Evolutionary conservation across 2,113 vertebrate species (phyloP).

Genomic region (Pelusios castaneus): DNA sequence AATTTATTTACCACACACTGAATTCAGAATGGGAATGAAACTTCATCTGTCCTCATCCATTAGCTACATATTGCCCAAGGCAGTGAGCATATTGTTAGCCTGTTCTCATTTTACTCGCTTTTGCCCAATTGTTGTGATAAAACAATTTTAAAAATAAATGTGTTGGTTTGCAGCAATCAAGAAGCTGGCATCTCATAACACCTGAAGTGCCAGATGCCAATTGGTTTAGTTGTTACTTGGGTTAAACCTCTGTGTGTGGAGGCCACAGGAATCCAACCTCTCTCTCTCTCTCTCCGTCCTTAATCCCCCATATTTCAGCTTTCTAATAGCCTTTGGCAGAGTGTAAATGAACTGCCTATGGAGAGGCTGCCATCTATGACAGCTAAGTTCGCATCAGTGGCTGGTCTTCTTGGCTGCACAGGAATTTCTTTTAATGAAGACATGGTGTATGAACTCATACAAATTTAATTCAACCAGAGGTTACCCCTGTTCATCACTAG

Average conservation of each 20-base stretch:
- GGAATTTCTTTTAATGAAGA: background rate
- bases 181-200: background rate
- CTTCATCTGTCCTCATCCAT: slow-evolving; percentile 9
- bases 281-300: background rate
- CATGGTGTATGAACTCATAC: background rate
- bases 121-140: background rate
- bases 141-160: background rate
- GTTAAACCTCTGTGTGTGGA: background rate
- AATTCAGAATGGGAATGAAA: slow-evolving; percentile 28
- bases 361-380: background rate
- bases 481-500: background rate
- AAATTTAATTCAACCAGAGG: background rate
- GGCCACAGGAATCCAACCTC: background rate
- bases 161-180: background rate
- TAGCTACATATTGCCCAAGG: background rate
- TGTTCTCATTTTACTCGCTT: slow-evolving; percentile 9
- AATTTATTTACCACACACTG: slow-evolving; percentile 49
- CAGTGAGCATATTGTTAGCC: background rate
- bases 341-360: background rate
- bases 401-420: background rate
- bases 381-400: background rate
- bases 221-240: background rate
- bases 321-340: background rate
- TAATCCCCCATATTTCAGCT: background rate
- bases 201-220: background rate